phyloP scores from a whole-genome alignment of 2,888 invertebrate genomes.

The Sinopyrophorus schimmeli region DNA sequence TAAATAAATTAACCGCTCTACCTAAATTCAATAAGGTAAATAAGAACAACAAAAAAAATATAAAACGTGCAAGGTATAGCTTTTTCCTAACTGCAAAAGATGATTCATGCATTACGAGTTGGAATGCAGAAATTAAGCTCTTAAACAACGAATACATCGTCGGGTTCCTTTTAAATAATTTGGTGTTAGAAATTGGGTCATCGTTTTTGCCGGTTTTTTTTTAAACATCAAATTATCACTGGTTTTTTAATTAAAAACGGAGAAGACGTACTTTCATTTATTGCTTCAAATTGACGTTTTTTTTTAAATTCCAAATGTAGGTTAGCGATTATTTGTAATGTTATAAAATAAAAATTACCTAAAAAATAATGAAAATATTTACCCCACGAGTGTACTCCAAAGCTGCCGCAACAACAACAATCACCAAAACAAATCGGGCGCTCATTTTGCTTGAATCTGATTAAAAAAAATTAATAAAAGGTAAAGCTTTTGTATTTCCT shows the following conservation, averaged over 20 bases:
- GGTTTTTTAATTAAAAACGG: no score
- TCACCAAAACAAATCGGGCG: slow-evolving; percentile 17
- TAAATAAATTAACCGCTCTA: no score
- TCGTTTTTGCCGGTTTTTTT: no score
- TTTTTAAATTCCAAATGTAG: no score
- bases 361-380: slow-evolving; percentile 5
- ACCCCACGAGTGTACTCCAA: slow-evolving; percentile 11
- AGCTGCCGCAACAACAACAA: slow-evolving; percentile 11
- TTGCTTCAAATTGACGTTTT: no score
- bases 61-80: no score
- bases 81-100: slow-evolving; percentile 18
- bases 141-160: slow-evolving; percentile 11
- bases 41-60: no score
- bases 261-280: no score
- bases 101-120: slow-evolving; percentile 14
- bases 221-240: no score
- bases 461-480: slow-evolving; percentile 8
- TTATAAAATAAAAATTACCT: slow-evolving; percentile 1
- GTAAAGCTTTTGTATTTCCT: not conserved
- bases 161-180: slow-evolving; percentile 10
- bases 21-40: no score
- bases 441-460: slow-evolving; percentile 8
- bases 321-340: not conserved
- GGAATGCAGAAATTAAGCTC: slow-evolving; percentile 13
- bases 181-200: slow-evolving; percentile 12